Conservation (phyloP, 2,113 vertebrate genomes). For the Thymallus thymallus region DNA sequence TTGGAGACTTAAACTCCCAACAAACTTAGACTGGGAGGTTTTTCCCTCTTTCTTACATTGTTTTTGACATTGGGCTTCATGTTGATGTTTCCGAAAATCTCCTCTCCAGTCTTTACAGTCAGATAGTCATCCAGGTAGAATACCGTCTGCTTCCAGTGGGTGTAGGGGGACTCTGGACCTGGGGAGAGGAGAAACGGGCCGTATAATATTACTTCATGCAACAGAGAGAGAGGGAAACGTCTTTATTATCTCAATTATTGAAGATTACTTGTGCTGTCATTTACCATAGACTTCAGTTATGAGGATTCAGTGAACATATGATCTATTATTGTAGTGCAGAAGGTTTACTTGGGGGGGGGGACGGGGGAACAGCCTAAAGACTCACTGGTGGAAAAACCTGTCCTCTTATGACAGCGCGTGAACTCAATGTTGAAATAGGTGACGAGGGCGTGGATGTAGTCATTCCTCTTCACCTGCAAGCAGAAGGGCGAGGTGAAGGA, state of each 20-base stretch:
- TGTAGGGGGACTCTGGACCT: slow-evolving; percentile 93
- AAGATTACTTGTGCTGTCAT: background rate
- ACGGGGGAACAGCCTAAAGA: background rate
- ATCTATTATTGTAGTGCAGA: background rate
- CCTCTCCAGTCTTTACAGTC: slow-evolving; percentile 91
- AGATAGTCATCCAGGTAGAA: slow-evolving; percentile 94
- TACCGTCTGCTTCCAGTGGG: slow-evolving; percentile 94
- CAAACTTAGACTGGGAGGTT: too few relatives aligned
- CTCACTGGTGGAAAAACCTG: slow-evolving; percentile 92
- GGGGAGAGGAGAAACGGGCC: background rate
- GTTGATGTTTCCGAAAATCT: slow-evolving; percentile 90
- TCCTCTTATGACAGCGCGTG: slow-evolving; percentile 92
- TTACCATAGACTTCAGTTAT: background rate
- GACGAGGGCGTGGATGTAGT: slow-evolving; percentile 89
- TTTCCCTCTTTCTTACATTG: slow-evolving; percentile 76
- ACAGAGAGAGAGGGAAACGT: too few relatives aligned
- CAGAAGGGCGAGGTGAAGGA: slow-evolving; percentile 93
- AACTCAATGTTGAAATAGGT: slow-evolving; percentile 97
- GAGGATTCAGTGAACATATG: background rate
- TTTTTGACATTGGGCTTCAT: slow-evolving; percentile 95
- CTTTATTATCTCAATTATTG: background rate
- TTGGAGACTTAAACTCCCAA: too few relatives aligned
- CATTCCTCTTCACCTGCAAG: slow-evolving; percentile 90
- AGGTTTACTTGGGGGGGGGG: background rate
- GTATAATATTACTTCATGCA: too few relatives aligned